Evolutionary conservation across 2,113 vertebrate species (phyloP), one percentile per base, ranked within the genome.

Genomic region (Marmota flaviventris): DNA sequence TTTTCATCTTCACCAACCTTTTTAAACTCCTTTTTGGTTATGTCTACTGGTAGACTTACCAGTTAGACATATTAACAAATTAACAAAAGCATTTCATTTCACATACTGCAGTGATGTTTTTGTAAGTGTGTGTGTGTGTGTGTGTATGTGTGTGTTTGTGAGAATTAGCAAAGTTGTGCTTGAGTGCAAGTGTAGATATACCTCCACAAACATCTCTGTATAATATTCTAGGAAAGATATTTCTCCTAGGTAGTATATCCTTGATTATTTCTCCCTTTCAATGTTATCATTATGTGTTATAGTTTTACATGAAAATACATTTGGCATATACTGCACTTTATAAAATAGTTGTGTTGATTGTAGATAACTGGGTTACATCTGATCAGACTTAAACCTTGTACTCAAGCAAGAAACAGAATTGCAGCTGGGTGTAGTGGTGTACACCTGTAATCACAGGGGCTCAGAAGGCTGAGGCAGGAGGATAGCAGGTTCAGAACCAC

Each of bases 361-460:
- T 16, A 95, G 34, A 91, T 95, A 81, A 73, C 58, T 97, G 81
- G 94, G 75, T 45, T 22, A 8, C 73, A 42, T 91, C 93, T 92
- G 77, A 20, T 48, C 67, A 93, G 75, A 75, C 32, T 96, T 79
- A 95, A 93, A 34, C 22, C 53, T 42, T 84, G 3, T 34, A 24
- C 65, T 83, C 67, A 79, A 96, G 67, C 91, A 94, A 94, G 34
- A 56, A 9, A 39, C 56, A 95, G 34, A 58, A 58, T 58, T 58
- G 56, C 5, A 58, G 20, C 56, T 58, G 56, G 17, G 56, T 22
- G 56, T 4, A 58, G 56, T 58, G 56, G 18, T 22, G 20, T 20
- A 58, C 5, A 5, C 56, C 56, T 58, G 18, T 58, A 22, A 58
- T 58, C 56, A 18, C 5, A 58, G 56, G 2, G 20, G 5, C 7